Base-by-base conservation (phyloP, 2,888 invertebrate genomes). In the Drosophila testacea region DNA sequence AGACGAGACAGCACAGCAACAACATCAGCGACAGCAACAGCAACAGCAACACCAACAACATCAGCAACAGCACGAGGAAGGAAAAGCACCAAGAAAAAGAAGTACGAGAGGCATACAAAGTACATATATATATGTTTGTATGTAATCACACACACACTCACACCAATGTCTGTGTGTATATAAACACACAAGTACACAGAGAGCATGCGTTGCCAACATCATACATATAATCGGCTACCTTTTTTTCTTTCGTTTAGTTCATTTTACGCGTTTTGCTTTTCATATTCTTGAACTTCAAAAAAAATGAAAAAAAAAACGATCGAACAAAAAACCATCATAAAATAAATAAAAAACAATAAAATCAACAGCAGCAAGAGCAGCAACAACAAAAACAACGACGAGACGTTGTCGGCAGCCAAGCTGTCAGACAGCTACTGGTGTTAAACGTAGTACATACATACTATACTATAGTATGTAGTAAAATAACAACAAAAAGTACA, bases 381-480 rank as follows among this genome's bases (percentile, higher is more conserved):
- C 13, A 41, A 10, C 52, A 59, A 52, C 39, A 46, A 11, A 44
- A 61, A 46, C 36, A 48, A 69, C 65, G 55, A 38, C 71, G 64
- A 47, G 69, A 61, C 76, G 71, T 47, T 68, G 84, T 78, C 85
- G 81, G 71, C 81, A 83, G 87, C 77, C 86, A 90, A 90, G 90
- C 89, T 74, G 83, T 90, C 90, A 85, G 89, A 83, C 84, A 89
- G 84, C 84, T 85, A 85, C 84, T 90, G 84, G 84, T 85, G 90
- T 85, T 85, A 79, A 85, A 75, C 84, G 90, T 81, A 84, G 81
- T 90, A 83, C 44, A 48, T 22, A 22, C 22, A 22, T 22, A 22
- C 22, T 22, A 22, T 62, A 62, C 42, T 76, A 70, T 61, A 65
- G 76, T 75, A 59, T 76, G 88, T 89, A 81, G 86, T 86, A 82